Evolutionary conservation across 2,113 vertebrate species (phyloP).

Genomic region (Furnarius figulus): DNA sequence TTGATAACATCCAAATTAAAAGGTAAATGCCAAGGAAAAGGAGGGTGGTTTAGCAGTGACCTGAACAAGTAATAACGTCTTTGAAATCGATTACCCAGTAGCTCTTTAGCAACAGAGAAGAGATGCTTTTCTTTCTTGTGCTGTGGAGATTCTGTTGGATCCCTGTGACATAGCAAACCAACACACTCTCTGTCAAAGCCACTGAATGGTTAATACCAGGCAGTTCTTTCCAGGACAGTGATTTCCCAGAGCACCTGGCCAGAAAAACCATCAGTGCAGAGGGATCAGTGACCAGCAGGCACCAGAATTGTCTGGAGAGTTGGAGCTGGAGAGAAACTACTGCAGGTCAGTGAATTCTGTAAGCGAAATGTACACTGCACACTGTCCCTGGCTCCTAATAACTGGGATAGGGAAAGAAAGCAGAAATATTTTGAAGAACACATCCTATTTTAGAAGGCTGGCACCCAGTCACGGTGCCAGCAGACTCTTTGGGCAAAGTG

Average conservation of each 20-base stretch:
- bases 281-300: neutral
- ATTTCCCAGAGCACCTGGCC: neutral
- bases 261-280: neutral
- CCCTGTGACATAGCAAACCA: neutral
- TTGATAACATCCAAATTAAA: too few species aligned
- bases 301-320: neutral
- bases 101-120: neutral
- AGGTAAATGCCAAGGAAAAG: neutral
- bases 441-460: rapidly evolving
- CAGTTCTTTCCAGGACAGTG: neutral
- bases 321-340: neutral
- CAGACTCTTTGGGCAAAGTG: neutral
- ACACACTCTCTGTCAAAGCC: neutral
- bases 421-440: neutral
- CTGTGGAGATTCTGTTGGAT: neutral
- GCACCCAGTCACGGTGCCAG: too few species aligned
- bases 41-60: neutral
- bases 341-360: neutral
- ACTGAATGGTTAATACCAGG: neutral
- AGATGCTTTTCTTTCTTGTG: neutral
- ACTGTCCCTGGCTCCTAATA: neutral
- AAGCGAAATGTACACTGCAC: neutral
- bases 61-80: neutral
- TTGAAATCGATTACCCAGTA: neutral
- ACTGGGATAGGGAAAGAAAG: neutral